These are phyloP conservation scores for Caenorhabditis brenneri DNA, from an alignment of 1,140 invertebrate species.

Conservation along the genomic window DNA sequence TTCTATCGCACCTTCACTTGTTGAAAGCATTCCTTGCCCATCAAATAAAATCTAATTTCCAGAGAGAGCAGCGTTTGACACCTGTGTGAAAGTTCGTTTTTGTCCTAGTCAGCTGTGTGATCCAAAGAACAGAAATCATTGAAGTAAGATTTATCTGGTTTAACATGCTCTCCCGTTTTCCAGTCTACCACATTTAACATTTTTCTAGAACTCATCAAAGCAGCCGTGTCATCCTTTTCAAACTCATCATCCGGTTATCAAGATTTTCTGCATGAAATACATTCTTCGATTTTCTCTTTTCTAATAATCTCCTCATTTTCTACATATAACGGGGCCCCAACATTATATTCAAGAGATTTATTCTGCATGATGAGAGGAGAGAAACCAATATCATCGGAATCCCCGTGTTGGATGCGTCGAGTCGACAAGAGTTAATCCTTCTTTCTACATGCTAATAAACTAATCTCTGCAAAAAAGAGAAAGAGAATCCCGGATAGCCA, in stretches of 20 bases:
- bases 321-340: background rate
- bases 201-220: background rate
- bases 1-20: background rate
- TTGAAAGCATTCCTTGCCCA: background rate
- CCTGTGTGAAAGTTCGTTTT: background rate
- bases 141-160: slow-evolving; percentile 12
- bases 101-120: background rate
- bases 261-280: background rate
- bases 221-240: background rate
- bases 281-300: background rate
- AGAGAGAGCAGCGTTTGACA: background rate
- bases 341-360: slow-evolving; percentile 35
- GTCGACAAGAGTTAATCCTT: slow-evolving; percentile 32
- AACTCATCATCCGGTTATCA: background rate
- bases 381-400: slow-evolving; percentile 41
- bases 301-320: background rate
- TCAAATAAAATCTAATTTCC: slow-evolving; percentile 27
- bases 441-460: slow-evolving; percentile 30
- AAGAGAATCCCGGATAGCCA: background rate
- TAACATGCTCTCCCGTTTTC: background rate
- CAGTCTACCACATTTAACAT: slow-evolving; percentile 1
- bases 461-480: slow-evolving; percentile 34
- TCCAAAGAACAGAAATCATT: slow-evolving; percentile 12
- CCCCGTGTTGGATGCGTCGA: slow-evolving; percentile 11
- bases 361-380: slow-evolving; percentile 28